phyloP scores from a whole-genome alignment of 2,113 vertebrate species.

The Neofelis nebulosa region DNA sequence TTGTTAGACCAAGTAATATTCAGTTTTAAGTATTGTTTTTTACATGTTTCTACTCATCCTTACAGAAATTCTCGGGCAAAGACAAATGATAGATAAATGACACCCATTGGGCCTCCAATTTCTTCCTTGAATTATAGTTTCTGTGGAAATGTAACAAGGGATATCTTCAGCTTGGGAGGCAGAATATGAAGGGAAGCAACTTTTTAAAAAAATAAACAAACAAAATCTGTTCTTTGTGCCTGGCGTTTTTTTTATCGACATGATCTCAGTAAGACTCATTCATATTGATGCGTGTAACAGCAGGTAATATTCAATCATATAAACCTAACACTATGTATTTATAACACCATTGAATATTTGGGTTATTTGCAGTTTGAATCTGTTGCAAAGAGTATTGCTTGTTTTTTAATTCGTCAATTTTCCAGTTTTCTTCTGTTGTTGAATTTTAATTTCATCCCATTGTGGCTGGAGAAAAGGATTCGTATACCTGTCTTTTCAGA shows the following conservation, averaged over 20 bases:
- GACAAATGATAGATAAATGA: neutral
- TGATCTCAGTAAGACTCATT: neutral
- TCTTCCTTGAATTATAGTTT: slow-evolving; percentile 2
- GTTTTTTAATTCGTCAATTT: neutral
- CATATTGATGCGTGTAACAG: neutral
- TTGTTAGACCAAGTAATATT: neutral
- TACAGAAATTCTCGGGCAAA: neutral
- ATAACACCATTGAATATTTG: neutral
- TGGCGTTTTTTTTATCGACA: neutral
- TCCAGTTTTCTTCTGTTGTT: neutral
- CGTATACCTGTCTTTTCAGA: neutral
- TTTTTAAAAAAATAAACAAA: neutral
- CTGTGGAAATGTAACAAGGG: neutral
- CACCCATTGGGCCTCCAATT: neutral
- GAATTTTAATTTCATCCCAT: neutral
- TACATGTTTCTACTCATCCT: neutral
- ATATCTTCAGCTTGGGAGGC: neutral
- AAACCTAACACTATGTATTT: neutral
- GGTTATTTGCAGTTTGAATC: neutral
- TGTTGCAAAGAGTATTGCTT: neutral
- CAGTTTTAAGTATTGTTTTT: neutral
- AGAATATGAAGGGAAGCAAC: neutral
- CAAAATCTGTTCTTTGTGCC: neutral
- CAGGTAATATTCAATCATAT: neutral
- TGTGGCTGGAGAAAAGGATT: neutral